These are phyloP conservation scores for Eulacestoma nigropectus DNA, from an alignment of 2,113 vertebrate genomes.

Conservation along the genomic window DNA sequence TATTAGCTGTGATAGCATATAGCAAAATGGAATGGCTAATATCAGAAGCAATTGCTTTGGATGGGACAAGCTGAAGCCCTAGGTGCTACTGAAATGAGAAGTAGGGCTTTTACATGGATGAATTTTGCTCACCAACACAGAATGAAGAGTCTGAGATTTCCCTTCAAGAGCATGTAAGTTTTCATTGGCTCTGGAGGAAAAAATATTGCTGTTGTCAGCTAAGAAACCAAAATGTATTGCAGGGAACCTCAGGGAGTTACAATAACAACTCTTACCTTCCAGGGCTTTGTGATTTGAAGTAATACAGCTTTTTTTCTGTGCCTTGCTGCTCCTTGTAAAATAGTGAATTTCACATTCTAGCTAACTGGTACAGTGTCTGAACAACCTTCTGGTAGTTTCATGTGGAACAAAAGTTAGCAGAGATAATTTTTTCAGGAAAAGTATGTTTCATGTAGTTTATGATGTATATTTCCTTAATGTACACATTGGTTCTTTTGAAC, in stretches of 20 bases:
- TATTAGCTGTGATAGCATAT: background rate
- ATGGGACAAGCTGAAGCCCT: background rate
- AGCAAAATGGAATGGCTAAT: background rate
- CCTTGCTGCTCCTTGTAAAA: slow-evolving; percentile 21
- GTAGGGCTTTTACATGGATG: background rate
- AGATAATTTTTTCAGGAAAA: background rate
- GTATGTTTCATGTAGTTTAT: background rate
- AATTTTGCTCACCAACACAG: background rate
- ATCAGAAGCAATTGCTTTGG: background rate
- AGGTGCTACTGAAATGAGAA: background rate
- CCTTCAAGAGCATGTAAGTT: background rate
- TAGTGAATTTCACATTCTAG: background rate
- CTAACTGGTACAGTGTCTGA: background rate
- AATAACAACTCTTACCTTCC: slow-evolving; percentile 43
- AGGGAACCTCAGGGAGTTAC: slow-evolving; percentile 19
- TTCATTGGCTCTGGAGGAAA: background rate
- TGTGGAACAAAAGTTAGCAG: background rate
- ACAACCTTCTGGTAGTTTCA: background rate
- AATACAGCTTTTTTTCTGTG: background rate
- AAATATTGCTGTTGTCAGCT: slow-evolving; percentile 43
- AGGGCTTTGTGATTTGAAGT: slow-evolving; percentile 48
- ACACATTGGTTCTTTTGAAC: background rate
- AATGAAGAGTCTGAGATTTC: background rate
- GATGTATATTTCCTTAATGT: background rate
- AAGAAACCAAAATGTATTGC: slow-evolving; percentile 42